Evolutionary conservation across 2,888 invertebrate genomes (phyloP).

Genomic region (Rhabditoides inermis): DNA sequence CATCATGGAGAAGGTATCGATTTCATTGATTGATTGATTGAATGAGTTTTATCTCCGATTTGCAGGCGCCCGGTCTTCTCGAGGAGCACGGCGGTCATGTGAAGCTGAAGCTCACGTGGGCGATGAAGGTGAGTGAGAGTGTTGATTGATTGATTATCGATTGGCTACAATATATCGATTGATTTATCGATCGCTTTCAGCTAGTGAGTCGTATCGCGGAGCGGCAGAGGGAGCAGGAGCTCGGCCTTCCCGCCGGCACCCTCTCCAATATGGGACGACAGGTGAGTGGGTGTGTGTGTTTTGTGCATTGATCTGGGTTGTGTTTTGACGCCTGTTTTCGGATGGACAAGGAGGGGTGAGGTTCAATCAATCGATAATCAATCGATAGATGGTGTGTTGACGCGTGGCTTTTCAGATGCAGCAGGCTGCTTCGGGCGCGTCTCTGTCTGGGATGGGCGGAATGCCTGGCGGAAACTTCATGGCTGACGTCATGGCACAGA

Average conservation of each 20-base stretch:
- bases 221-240: conserved; percentile 30
- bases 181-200: conserved; percentile 6
- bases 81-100: conserved; percentile 54
- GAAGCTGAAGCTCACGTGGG: conserved; percentile 55
- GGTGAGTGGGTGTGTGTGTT: not conserved
- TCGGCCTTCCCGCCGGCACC: conserved; percentile 31
- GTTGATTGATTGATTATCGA: too few species aligned
- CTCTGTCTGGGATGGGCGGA: too few species aligned
- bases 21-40: not conserved
- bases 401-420: too few species aligned
- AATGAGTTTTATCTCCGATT: not conserved
- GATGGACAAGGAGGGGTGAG: too few species aligned
- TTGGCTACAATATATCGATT: too few species aligned
- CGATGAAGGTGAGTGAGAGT: conserved; percentile 51
- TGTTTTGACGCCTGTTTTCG: too few species aligned
- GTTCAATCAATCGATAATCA: too few species aligned
- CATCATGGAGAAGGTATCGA: conserved; percentile 46
- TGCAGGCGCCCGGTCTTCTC: conserved; percentile 50
- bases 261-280: conserved; percentile 28
- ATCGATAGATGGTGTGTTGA: too few species aligned
- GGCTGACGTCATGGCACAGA: conserved; percentile 34
- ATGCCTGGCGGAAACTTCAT: conserved; percentile 29
- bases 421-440: too few species aligned
- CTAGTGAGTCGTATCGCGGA: conserved; percentile 39
- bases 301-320: not conserved